Conservation (phyloP, 2,113 vertebrate genomes). For the Ursus arctos region DNA sequence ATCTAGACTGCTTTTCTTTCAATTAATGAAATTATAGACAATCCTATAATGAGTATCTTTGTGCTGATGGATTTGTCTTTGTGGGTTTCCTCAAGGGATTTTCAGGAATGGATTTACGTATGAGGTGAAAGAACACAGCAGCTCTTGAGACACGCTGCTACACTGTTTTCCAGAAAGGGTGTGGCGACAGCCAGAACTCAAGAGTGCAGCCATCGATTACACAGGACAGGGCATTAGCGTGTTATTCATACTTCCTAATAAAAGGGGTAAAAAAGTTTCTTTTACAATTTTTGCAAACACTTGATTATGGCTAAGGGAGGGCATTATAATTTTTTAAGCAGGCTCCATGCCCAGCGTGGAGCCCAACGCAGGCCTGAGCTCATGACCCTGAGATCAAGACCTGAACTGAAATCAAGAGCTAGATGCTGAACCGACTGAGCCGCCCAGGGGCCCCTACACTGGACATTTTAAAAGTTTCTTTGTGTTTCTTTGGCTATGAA, state of each 20-base stretch:
- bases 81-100: constrained; percentile 19
- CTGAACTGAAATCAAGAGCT: not conserved
- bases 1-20: not conserved
- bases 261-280: not conserved
- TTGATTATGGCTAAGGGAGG: not conserved
- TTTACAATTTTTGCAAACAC: not conserved
- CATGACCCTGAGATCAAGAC: not conserved
- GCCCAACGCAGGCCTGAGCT: not conserved
- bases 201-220: not conserved
- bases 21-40: not conserved
- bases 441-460: not conserved
- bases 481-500: not conserved
- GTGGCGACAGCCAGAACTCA: not conserved
- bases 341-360: not conserved
- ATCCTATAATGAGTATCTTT: constrained; percentile 9
- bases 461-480: not conserved
- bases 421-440: not conserved
- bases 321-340: not conserved
- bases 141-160: constrained; percentile 12
- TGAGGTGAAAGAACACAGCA: not conserved
- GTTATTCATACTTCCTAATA: not conserved
- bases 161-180: not conserved
- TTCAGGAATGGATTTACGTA: constrained; percentile 25
- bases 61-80: constrained; percentile 6
- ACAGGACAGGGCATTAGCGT: not conserved